These are phyloP conservation scores for Boloria euphrosyne DNA, from an alignment of 2,888 invertebrate genomes.

Conservation along the genomic window DNA sequence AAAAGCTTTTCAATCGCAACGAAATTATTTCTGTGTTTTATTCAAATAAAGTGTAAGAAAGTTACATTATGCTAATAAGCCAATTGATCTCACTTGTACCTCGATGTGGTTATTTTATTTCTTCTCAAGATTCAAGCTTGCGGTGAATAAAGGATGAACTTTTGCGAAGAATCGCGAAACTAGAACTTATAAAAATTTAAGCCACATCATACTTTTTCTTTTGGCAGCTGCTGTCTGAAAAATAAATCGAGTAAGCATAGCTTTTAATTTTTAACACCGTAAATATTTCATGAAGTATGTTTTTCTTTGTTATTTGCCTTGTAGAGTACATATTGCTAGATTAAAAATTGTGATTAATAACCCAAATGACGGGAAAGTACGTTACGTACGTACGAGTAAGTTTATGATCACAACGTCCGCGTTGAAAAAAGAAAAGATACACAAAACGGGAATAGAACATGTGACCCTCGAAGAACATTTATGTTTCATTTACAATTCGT, in stretches of 20 bases:
- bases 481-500: too few species aligned
- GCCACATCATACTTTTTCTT: constrained; percentile 7
- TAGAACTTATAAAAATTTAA: constrained; percentile 19
- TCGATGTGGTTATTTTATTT: constrained; percentile 33
- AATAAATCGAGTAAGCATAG: background rate
- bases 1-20: background rate
- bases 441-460: too few species aligned
- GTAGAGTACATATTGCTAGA: too few species aligned
- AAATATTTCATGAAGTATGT: too few species aligned
- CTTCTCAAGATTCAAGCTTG: constrained; percentile 18
- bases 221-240: constrained; percentile 5
- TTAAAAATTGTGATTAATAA: too few species aligned
- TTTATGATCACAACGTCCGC: too few species aligned
- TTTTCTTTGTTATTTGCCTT: too few species aligned
- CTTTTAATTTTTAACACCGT: background rate
- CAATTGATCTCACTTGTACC: constrained; percentile 36
- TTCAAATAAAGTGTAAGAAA: constrained; percentile 17
- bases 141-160: constrained; percentile 30
- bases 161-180: constrained; percentile 16
- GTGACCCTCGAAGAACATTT: too few species aligned
- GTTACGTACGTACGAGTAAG: too few species aligned
- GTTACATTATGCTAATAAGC: constrained; percentile 34
- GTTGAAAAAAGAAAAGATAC: too few species aligned
- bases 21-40: background rate
- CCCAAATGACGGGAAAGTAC: too few species aligned